phyloP scores from a whole-genome alignment of 23 tunicate species.

The Halocynthia roretzi region DNA sequence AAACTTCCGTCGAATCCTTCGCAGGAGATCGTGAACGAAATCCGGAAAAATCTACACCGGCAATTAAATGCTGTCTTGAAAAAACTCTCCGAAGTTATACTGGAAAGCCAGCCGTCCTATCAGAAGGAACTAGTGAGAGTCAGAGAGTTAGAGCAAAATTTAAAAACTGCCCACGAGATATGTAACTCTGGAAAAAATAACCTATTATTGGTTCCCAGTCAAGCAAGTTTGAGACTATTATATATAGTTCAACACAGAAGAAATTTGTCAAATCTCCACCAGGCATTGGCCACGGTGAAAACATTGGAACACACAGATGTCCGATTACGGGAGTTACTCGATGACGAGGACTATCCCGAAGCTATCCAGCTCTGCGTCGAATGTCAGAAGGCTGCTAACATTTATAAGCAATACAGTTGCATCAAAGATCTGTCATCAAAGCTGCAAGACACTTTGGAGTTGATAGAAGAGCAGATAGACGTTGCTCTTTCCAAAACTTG shows the following conservation, averaged over 20 bases:
- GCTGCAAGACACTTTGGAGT: slow-evolving; percentile 83
- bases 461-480: slow-evolving; percentile 83
- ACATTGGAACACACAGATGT: slow-evolving; percentile 89
- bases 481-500: slow-evolving; percentile 75
- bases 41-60: slow-evolving; percentile 24
- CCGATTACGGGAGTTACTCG: slow-evolving; percentile 63
- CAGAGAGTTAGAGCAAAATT: slow-evolving; percentile 50
- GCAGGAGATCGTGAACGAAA: slow-evolving; percentile 29
- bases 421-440: slow-evolving; percentile 86
- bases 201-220: not conserved
- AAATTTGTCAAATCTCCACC: slow-evolving; percentile 30
- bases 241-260: slow-evolving; percentile 15
- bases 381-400: slow-evolving; percentile 59
- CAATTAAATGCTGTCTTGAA: slow-evolving; percentile 62
- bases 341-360: slow-evolving; percentile 82
- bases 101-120: slow-evolving; percentile 85
- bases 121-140: slow-evolving; percentile 76
- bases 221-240: not conserved
- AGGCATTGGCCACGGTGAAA: slow-evolving; percentile 69
- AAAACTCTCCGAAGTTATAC: slow-evolving; percentile 74
- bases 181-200: slow-evolving; percentile 58
- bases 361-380: slow-evolving; percentile 85
- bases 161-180: slow-evolving; percentile 49
- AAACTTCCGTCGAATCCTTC: slow-evolving; percentile 23
- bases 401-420: slow-evolving; percentile 74